These are phyloP conservation scores for Polymixis flavicincta DNA, from an alignment of 2,888 invertebrate species.

Conservation along the genomic window DNA sequence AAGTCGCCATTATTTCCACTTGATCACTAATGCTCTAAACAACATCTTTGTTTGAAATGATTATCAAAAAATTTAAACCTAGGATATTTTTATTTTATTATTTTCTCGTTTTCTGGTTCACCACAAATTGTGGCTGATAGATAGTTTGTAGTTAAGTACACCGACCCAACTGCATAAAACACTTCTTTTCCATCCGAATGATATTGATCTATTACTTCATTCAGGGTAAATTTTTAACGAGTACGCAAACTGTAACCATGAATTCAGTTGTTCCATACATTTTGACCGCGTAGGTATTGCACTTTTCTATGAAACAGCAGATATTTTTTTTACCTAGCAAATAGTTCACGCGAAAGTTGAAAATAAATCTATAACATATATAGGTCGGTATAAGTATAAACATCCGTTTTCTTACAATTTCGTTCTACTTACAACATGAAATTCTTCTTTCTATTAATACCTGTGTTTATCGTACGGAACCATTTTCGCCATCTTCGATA, in stretches of 20 bases:
- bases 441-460: slow-evolving; percentile 45
- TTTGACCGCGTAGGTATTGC: too few species aligned
- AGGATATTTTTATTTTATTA: too few species aligned
- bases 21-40: too few species aligned
- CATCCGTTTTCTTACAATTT: slow-evolving; percentile 32
- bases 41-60: not conserved
- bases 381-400: slow-evolving; percentile 27
- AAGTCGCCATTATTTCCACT: too few species aligned
- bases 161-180: not conserved
- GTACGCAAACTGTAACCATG: too few species aligned
- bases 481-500: slow-evolving; percentile 49
- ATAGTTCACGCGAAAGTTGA: slow-evolving; percentile 5
- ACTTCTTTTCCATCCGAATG: too few species aligned
- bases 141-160: not conserved
- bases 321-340: slow-evolving; percentile 18
- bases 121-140: not conserved
- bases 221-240: too few species aligned
- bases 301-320: too few species aligned
- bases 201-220: too few species aligned
- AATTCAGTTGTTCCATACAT: too few species aligned
- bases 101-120: not conserved
- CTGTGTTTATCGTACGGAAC: slow-evolving; percentile 50
- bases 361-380: slow-evolving; percentile 20
- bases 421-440: slow-evolving; percentile 26
- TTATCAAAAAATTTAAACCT: too few species aligned